These are phyloP conservation scores for Drosophila subobscura DNA, from an alignment of 1,140 invertebrate species.

Conservation along the genomic window DNA sequence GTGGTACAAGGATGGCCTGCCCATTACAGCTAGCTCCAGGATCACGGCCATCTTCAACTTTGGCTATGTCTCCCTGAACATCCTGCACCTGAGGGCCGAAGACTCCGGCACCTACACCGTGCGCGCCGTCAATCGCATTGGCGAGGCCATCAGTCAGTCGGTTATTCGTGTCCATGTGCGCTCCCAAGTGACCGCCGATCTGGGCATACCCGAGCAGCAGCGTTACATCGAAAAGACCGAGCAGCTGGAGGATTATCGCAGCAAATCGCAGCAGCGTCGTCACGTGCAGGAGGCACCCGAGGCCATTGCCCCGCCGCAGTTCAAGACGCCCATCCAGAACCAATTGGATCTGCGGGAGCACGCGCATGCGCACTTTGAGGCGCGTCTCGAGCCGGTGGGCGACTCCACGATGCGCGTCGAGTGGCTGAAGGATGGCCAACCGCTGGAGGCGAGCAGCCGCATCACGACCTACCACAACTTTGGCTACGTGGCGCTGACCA, in stretches of 20 bases:
- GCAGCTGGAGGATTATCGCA: slow-evolving; percentile 95
- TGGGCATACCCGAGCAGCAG: slow-evolving; percentile 96
- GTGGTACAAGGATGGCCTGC: slow-evolving; percentile 98
- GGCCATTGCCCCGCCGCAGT: slow-evolving; percentile 92
- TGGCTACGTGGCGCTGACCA: slow-evolving; percentile 97
- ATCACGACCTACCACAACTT: slow-evolving; percentile 98
- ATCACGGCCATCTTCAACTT: slow-evolving; percentile 99
- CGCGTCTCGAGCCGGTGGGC: slow-evolving; percentile 95
- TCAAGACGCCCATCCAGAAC: slow-evolving; percentile 96
- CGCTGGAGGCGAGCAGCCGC: slow-evolving; percentile 95
- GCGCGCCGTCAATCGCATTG: slow-evolving; percentile 93
- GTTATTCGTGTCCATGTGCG: slow-evolving; percentile 90
- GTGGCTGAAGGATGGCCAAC: slow-evolving; percentile 97
- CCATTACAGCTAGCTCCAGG: slow-evolving; percentile 96
- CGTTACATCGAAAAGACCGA: slow-evolving; percentile 96
- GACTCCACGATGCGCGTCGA: slow-evolving; percentile 96
- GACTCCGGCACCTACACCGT: slow-evolving; percentile 96
- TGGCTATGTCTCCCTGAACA: slow-evolving; percentile 98
- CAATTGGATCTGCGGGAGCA: slow-evolving; percentile 95
- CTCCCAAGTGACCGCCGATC: slow-evolving; percentile 92
- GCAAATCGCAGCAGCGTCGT: slow-evolving; percentile 90
- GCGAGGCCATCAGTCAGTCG: slow-evolving; percentile 92
- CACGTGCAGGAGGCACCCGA: slow-evolving; percentile 91
- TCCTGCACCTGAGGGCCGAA: slow-evolving; percentile 97
- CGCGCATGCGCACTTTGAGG: slow-evolving; percentile 98